Evolutionary conservation across 2,113 vertebrate species (phyloP), one percentile per base, ranked within the genome.

Genomic region (Peromyscus leucopus): DNA sequence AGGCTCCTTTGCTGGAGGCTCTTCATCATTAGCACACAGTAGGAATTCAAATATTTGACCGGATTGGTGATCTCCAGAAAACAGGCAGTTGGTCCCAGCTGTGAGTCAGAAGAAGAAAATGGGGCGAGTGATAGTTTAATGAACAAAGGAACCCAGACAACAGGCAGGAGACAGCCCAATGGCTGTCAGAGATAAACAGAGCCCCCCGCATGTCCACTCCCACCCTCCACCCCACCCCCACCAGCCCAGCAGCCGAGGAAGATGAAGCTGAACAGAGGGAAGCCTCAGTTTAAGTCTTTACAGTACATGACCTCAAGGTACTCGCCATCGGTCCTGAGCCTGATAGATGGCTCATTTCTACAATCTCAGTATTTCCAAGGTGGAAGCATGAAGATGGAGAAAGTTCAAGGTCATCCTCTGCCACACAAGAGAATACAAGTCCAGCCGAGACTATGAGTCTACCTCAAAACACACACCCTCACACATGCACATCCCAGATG

Each of bases 41-140:
- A 91, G 72, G 36, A 39, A 33, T 26, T 63, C 33, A 19, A 67
- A 13, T 28, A 72, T 39, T 71, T 78, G 65, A 59, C 19, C 42
- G 17, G 22, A 79, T 13, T 15, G 75, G 33, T 48, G 36, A 97
- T 16, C 55, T 96, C 92, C 46, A 59, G 75, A 94, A 96, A 89
- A 91, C 0, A 95, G 84, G 84, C 85, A 75, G 67, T 51, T 63
- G 48, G 10, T 89, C 83, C 67, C 33, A 28, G 65, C 67, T 84
- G 8, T 28, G 69, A 31, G 80, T 39, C 5, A 24, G 22, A 78
- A 65, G 24, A 88, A 74, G 92, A 93, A 55, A 39, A 96, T 26
- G 88, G 84, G 63, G 91, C 19, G 24, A 91, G 26, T 63, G 88
- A 69, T 57, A 42, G 36, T 61, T 61, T 82, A 33, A 61, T 80